Evolutionary conservation across 2,797 vertebrate species (phyloP), one percentile per base, ranked within the genome.

Genomic region (Rachycentron canadum): DNA sequence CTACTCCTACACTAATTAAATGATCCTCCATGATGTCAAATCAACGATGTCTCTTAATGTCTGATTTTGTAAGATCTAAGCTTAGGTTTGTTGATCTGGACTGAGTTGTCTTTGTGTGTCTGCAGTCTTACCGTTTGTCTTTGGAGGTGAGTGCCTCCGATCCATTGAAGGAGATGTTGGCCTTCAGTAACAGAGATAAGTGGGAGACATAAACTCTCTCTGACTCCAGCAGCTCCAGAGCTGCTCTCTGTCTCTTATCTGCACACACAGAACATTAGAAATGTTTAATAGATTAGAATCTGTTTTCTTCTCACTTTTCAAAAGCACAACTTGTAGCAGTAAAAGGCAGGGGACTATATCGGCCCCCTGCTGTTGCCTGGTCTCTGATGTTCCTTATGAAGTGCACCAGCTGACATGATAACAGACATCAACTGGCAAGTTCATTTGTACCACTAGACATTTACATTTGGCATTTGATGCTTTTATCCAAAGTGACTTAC

Each of bases 201-300:
- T 97, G 96, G 40, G 98, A 97, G 61, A 98, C 97, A 0, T 99
- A 99, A 47, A 97, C 96, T 72, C 98, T 95, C 93, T 99, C 98
- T 1, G 98, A 99, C 89, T 99, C 97, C 85, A 99, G 92, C 88
- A 99, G 94, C 88, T 98, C 97, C 90, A 98, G 92, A 41, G 97
- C 97, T 0, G 97, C 96, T 41, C 94, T 95, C 89, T 99, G 97
- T 62, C 98, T 96, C 94, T 95, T 97, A 86, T 92, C 98, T 99
- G 80, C 19, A 47, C 21, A 73, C 53, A 86, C 30, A 43, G 11
- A 68, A 87, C 50, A 81, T 17, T 80, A 32, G 4, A 8, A 7
- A 25, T 57, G 4, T 55, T 32, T 5, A 17, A 49, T n/a, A n/a
- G 7, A 2, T 47, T 12, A 52, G 14, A 26, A 13, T 52, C 23